Conservation (phyloP, 2,888 invertebrate genomes). For the Bugula neritina region DNA sequence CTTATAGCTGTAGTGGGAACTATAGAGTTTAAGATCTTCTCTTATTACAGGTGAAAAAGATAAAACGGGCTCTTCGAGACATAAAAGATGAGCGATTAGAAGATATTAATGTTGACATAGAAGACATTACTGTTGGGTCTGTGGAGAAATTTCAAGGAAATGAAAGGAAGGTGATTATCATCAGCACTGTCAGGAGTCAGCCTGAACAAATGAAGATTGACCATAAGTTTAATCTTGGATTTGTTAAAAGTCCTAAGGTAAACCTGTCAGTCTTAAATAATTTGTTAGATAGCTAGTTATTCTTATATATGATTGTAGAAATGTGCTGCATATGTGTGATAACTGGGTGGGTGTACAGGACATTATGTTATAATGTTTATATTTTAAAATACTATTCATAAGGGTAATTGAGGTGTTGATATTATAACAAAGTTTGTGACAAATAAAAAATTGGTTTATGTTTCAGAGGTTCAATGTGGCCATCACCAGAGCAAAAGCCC, state of each 20-base stretch:
- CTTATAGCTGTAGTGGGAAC: no score
- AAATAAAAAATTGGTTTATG: no score
- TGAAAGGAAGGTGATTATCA: constrained; percentile 44
- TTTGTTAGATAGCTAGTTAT: no score
- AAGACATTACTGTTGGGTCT: constrained; percentile 40
- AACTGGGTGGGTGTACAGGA: no score
- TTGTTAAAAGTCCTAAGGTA: constrained; percentile 45
- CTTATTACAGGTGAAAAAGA: background rate
- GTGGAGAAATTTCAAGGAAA: constrained; percentile 49
- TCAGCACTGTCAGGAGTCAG: constrained; percentile 45
- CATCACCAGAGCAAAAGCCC: constrained; percentile 73
- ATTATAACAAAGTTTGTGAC: no score
- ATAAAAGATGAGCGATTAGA: background rate
- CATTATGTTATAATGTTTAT: no score
- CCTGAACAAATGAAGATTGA: constrained; percentile 39
- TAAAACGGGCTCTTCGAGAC: background rate
- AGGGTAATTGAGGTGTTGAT: no score
- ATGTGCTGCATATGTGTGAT: no score
- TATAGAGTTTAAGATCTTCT: no score
- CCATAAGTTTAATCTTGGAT: constrained; percentile 40
- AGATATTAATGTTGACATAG: background rate
- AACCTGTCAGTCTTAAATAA: no score
- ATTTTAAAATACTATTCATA: no score
- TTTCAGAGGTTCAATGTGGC: constrained; percentile 76
- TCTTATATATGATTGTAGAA: no score